phyloP scores from a whole-genome alignment of 1,140 invertebrate genomes.

The Pseudomyrmex pallidus region DNA sequence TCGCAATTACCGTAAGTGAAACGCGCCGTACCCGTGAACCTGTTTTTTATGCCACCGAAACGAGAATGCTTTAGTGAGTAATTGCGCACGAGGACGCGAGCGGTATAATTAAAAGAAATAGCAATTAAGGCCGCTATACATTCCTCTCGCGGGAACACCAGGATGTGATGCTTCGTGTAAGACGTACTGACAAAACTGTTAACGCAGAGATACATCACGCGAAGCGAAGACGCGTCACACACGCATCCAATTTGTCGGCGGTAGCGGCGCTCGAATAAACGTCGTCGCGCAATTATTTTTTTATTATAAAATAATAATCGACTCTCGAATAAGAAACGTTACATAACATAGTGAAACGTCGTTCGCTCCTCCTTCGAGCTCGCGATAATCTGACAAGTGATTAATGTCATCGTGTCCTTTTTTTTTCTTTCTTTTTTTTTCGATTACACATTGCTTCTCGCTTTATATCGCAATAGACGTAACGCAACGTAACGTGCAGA shows the following conservation, averaged over 20 bases:
- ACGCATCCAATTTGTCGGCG: constrained; percentile 15
- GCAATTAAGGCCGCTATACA: constrained; percentile 58
- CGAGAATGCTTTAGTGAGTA: constrained; percentile 53
- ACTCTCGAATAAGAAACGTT: constrained; percentile 12
- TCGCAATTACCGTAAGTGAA: constrained; percentile 61
- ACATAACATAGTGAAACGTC: constrained; percentile 20
- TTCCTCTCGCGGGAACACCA: not conserved
- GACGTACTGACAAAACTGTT: constrained; percentile 36
- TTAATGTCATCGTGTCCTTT: constrained; percentile 18
- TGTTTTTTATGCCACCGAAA: constrained; percentile 62
- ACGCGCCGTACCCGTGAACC: constrained; percentile 54
- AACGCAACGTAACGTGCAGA: constrained; percentile 31
- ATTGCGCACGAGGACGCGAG: constrained; percentile 29
- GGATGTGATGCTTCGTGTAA: not conserved
- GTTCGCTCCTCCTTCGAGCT: not conserved
- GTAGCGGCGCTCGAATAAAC: constrained; percentile 8
- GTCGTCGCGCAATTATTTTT: constrained; percentile 38
- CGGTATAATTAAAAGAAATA: constrained; percentile 64
- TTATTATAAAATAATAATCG: not conserved
- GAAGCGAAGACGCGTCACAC: not conserved
- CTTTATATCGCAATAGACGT: constrained; percentile 38
- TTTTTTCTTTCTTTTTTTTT: constrained; percentile 1
- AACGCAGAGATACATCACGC: not conserved
- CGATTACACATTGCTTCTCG: constrained; percentile 1
- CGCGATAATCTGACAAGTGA: constrained; percentile 53